Percentiles rank a stretch among this genome's conserved stretches.
Conservation (phyloP, 2,888 invertebrate species). For the Sinohyriopsis cumingii region DNA sequence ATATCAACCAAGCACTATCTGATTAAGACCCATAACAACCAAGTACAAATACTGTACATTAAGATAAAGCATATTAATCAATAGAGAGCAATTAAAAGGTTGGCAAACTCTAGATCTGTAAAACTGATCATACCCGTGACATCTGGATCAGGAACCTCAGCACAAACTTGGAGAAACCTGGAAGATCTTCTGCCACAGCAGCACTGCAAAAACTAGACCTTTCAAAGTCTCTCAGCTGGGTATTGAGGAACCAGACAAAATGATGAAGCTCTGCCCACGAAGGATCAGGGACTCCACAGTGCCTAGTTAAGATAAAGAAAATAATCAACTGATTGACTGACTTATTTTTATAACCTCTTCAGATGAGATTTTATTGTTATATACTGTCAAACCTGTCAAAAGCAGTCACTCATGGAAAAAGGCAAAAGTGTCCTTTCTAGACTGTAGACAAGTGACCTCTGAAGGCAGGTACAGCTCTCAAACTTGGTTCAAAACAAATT, state of each 20-base stretch:
- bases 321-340: background rate
- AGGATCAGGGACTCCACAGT: constrained; percentile 52
- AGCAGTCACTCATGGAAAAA: too few relatives aligned
- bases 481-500: too few relatives aligned
- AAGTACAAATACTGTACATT: too few relatives aligned
- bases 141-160: constrained; percentile 58
- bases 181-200: constrained; percentile 46
- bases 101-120: background rate
- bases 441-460: too few relatives aligned
- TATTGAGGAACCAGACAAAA: constrained; percentile 60
- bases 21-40: too few relatives aligned
- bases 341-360: too few relatives aligned
- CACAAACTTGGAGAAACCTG: constrained; percentile 57
- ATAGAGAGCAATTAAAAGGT: background rate
- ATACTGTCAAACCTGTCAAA: too few relatives aligned
- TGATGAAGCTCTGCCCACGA: constrained; percentile 59
- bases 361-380: too few relatives aligned
- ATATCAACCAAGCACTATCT: too few relatives aligned
- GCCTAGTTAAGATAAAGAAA: constrained; percentile 22
- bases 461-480: too few relatives aligned
- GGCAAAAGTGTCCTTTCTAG: too few relatives aligned
- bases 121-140: constrained; percentile 45
- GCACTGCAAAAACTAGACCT: constrained; percentile 48
- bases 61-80: too few relatives aligned
- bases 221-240: constrained; percentile 59